Base-by-base conservation (phyloP, 2,888 invertebrate species). In the Xanthia icteritia region DNA sequence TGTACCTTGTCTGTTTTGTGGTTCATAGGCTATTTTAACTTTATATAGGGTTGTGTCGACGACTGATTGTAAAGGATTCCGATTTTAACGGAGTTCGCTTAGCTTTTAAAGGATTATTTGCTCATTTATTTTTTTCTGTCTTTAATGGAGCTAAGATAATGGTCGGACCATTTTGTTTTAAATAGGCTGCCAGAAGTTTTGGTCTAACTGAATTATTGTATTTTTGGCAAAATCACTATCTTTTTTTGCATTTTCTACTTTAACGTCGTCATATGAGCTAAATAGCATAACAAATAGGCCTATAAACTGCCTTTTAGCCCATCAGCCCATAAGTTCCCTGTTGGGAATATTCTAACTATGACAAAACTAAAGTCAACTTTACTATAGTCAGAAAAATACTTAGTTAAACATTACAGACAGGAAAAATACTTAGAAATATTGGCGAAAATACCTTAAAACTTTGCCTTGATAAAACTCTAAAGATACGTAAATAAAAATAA, bases 61-160 rank as follows among this genome's bases (percentile, higher is more conserved):
- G 89, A 88, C 91, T 92, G 92, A 91, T 83, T 83, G 82, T 73
- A 76, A 71, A 64, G 69, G 75, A 85, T 86, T 89, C 88, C 85
- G 73, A 86, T 88, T 89, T 87, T 88, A 69, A 74, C 48, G 89
- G 91, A 83, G 81, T 83, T 87, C 74, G 48, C 79, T 82, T 91
- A 89, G 86, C 31, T 84, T 79, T 79, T 88, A 85, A 86, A 75
- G 76, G 83, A 89, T 88, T 86, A 91, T 87, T 92, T 92, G 92
- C 92, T 92, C 92, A 92, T 84, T 83, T 64, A 61, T 65, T 75
- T n/a, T 72, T 72, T 70, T 71, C 70, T 77, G 81, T 81, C 45
- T 84, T 39, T 80, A 82, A 79, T 81, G 64, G 70, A 78, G 36
- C 54, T 70, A 64, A 42, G 20, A 58, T 17, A 36, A 31, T 17